Conservation (phyloP, 1,140 invertebrate species). For the Aphidius gifuensis region DNA sequence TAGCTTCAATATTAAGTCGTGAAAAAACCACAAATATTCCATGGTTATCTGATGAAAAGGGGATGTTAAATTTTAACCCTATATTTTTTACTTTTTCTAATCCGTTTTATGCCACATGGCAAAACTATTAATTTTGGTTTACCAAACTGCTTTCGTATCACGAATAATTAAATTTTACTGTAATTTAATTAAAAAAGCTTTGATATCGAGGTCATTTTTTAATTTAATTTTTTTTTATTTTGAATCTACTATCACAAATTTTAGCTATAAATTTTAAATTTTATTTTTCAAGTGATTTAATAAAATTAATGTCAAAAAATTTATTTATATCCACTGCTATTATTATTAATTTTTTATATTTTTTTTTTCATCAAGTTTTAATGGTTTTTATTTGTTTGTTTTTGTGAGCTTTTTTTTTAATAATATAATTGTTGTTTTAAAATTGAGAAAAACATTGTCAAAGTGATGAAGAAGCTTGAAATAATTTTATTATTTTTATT, state of each 20-base stretch:
- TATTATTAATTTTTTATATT: too few species aligned
- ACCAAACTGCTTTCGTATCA: slow-evolving; percentile 24
- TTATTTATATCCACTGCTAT: too few species aligned
- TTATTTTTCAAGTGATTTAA: too few species aligned
- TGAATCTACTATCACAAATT: too few species aligned
- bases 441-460: neutral
- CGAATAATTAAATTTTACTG: slow-evolving; percentile 22
- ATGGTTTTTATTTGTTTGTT: too few species aligned
- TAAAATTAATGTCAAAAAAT: too few species aligned
- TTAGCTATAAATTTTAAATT: too few species aligned
- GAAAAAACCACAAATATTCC: slow-evolving; percentile 35
- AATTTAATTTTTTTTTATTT: too few species aligned
- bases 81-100: slow-evolving; percentile 9
- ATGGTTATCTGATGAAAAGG: slow-evolving; percentile 24
- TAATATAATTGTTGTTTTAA: neutral
- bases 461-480: neutral
- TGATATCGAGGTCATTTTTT: neutral
- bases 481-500: neutral
- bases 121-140: slow-evolving; percentile 50
- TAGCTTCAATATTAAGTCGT: too few species aligned
- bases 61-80: too few species aligned
- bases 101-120: slow-evolving; percentile 33
- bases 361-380: too few species aligned
- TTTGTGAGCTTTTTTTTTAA: neutral
- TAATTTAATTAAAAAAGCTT: neutral